phyloP scores from a whole-genome alignment of 2,888 invertebrate genomes.

The Lycia hirtaria region DNA sequence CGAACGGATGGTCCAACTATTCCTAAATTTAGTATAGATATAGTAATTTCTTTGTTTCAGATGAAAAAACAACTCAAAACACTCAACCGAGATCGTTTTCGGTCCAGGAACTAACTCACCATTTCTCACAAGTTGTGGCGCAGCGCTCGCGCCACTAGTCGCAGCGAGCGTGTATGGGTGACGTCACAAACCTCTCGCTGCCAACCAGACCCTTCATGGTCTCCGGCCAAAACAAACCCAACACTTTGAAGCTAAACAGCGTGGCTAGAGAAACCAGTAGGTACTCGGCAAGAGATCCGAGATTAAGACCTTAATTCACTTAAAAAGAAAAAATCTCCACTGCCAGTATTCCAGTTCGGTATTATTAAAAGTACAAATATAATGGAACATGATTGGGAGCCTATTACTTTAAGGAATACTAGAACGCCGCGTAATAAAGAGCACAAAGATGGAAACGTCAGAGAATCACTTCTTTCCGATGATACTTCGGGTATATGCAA shows the following conservation, averaged over 20 bases:
- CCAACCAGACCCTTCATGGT: slow-evolving; percentile 83
- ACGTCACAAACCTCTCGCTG: slow-evolving; percentile 45
- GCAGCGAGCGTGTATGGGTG: slow-evolving; percentile 72
- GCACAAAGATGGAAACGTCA: slow-evolving; percentile 57
- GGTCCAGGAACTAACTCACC: slow-evolving; percentile 36
- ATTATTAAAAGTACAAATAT: slow-evolving; percentile 57
- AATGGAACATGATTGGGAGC: slow-evolving; percentile 69
- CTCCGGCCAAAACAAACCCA: slow-evolving; percentile 82
- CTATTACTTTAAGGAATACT: slow-evolving; percentile 62
- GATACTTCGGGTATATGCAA: slow-evolving; percentile 82
- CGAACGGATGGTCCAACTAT: too few relatives aligned
- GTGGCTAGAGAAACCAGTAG: slow-evolving; percentile 80
- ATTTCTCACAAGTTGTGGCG: slow-evolving; percentile 59
- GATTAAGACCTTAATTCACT: slow-evolving; percentile 83
- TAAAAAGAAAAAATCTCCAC: slow-evolving; percentile 46
- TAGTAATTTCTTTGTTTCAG: slow-evolving; percentile 35
- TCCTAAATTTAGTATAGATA: too few relatives aligned
- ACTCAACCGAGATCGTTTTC: slow-evolving; percentile 30
- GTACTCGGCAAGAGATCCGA: slow-evolving; percentile 84
- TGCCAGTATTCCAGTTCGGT: slow-evolving; percentile 72
- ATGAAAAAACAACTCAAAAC: slow-evolving; percentile 32
- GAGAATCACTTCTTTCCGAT: slow-evolving; percentile 74
- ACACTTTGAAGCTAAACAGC: slow-evolving; percentile 78
- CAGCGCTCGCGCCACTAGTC: slow-evolving; percentile 58
- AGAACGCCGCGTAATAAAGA: slow-evolving; percentile 63